Evolutionary conservation across 2,113 vertebrate species (phyloP), one percentile per base, ranked within the genome.

Genomic region (Guaruba guarouba): DNA sequence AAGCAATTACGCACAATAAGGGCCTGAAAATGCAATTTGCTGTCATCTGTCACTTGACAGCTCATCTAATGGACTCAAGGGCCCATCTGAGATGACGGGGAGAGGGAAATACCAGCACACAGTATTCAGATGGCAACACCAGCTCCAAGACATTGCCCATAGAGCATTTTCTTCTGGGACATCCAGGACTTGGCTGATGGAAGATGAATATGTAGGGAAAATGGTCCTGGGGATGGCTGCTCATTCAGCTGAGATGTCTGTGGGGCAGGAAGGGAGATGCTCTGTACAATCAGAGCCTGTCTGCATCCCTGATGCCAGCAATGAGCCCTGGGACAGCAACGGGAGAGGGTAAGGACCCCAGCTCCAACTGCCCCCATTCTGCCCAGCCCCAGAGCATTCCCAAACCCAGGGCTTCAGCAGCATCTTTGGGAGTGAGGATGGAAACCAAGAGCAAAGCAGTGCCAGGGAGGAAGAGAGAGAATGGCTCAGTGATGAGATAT

Each of bases 241-340:
- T 64, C 14, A 9, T 70, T 61, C 31, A n/a, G 39, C 59, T 1
- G 35, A 61, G 61, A 10, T 1, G 6, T 37, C 24, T 0, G 1
- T 1, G 62, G 33, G 54, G 81, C 15, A 46, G 69, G 77, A n/a
- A 24, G 33, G 79, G 69, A 84, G 83, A 22, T 29, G 85, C 93
- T 95, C 87, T 90, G 93, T 90, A 93, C 78, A 94, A 91, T 88
- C 88, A 96, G 90, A 96, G 93, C 81, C 90, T 20, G 27, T 17
- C 84, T 18, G 37, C 74, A 48, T 3, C 49, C 85, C 84, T 4
- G 9, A 77, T 37, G 39, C n/a, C 0, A 0, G 57, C 29, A 7
- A 9, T 0, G 61, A 73, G 18, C 67, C 44, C 0, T 0, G 39
- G 46, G 51, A 79, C 28, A 23, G 55, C 28, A 35, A 7, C 0